A percentile compares a stretch with the other conserved stretches of the same genome.
Conservation (phyloP, 2,797 vertebrate genomes). For the Pipistrellus pygmaeus region DNA sequence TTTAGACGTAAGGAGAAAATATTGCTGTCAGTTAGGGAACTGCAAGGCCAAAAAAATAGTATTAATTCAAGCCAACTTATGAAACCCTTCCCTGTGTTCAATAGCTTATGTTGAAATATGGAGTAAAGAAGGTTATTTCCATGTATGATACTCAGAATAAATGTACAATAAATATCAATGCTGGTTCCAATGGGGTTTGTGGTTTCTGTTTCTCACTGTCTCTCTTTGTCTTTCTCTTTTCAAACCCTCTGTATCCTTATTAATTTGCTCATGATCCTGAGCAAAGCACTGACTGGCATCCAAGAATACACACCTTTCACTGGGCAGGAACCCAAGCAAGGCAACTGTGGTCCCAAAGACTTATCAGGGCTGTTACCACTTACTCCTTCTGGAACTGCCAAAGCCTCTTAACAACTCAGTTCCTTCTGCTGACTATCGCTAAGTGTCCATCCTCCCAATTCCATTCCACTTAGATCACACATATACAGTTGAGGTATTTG, state of each 20-base stretch:
- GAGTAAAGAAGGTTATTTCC: conserved; percentile 19
- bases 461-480: conserved; percentile 23
- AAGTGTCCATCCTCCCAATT: background rate
- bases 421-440: background rate
- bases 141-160: background rate
- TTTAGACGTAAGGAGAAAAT: conserved; percentile 8
- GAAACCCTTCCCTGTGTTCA: background rate
- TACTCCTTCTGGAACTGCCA: conserved; percentile 38
- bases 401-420: background rate
- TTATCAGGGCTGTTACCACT: background rate
- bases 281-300: background rate
- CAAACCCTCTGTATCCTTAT: background rate
- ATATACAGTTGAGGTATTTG: background rate
- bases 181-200: background rate
- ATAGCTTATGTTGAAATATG: conserved; percentile 1
- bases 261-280: background rate
- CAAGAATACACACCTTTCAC: background rate
- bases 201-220: background rate
- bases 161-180: background rate
- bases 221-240: conserved; percentile 28
- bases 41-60: conserved; percentile 9
- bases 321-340: background rate
- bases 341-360: background rate
- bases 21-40: background rate
- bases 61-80: conserved; percentile 12